Evolutionary conservation across 2,113 vertebrate species (phyloP).

Genomic region (mouse (Mus musculus)): DNA sequence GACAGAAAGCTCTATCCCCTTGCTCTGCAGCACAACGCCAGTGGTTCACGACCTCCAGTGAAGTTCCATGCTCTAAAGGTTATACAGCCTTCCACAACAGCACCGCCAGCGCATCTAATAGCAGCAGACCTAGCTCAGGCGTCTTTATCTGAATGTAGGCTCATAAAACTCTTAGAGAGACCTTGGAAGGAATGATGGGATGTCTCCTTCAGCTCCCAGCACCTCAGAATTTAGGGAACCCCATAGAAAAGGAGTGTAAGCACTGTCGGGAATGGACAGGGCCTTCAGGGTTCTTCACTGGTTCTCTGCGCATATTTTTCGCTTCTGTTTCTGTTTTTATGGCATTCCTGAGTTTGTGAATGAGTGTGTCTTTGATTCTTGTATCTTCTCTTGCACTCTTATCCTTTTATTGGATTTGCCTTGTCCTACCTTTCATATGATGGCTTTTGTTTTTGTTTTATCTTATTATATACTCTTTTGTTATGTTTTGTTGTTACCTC

Average conservation of each 20-base stretch:
- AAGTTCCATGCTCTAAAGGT: not conserved
- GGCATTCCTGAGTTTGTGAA: not conserved
- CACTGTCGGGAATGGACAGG: not conserved
- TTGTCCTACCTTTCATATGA: not conserved
- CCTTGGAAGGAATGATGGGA: not conserved
- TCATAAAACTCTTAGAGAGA: slow-evolving; percentile 48
- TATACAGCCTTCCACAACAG: not conserved
- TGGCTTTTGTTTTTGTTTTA: not conserved
- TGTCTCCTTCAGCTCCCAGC: not conserved
- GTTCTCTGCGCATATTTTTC: not conserved
- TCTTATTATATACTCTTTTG: not conserved
- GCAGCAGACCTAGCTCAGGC: slow-evolving; percentile 45
- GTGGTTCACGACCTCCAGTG: not conserved
- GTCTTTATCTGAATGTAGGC: slow-evolving; percentile 61
- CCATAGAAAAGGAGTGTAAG: not conserved
- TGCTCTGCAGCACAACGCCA: not conserved
- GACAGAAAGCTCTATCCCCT: too few species aligned
- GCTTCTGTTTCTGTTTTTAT: not conserved
- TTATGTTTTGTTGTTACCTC: not conserved
- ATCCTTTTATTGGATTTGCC: not conserved
- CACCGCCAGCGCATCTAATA: not conserved
- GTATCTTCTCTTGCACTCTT: not conserved
- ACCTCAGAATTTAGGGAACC: not conserved
- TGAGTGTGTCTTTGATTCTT: not conserved
- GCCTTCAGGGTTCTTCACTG: not conserved